Conservation (phyloP, 2,113 vertebrate genomes). For the Ailuropoda melanoleuca region DNA sequence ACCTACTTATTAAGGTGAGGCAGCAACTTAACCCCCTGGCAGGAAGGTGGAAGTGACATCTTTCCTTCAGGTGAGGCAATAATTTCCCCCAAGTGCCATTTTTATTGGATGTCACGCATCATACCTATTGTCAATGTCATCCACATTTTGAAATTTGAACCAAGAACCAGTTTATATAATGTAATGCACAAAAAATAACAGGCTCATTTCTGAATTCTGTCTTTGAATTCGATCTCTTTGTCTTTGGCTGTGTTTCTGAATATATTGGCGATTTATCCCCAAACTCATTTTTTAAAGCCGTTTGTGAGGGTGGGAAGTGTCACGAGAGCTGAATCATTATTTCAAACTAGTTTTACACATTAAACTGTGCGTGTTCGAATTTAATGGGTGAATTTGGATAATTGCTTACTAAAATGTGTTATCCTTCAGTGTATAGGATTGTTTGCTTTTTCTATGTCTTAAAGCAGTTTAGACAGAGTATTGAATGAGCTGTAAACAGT, state of each 20-base stretch:
- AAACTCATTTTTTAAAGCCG: neutral
- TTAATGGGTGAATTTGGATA: neutral
- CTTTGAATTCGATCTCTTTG: slow-evolving; percentile 5
- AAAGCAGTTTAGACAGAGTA: slow-evolving; percentile 30
- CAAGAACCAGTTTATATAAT: slow-evolving; percentile 25
- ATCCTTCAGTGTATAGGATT: neutral
- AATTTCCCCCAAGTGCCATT: slow-evolving; percentile 22
- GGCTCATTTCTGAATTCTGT: neutral
- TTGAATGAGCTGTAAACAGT: slow-evolving; percentile 23
- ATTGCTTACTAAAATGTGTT: neutral
- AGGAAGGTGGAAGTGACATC: neutral
- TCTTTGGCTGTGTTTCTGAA: slow-evolving; percentile 23
- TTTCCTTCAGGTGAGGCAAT: neutral
- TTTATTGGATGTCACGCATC: neutral
- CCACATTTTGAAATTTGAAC: slow-evolving; percentile 27
- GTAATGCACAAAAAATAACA: neutral
- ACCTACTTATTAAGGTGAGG: neutral
- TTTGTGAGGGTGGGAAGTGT: neutral
- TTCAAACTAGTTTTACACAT: slow-evolving; percentile 5
- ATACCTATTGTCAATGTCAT: neutral
- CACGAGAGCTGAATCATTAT: neutral
- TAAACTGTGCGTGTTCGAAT: slow-evolving; percentile 12
- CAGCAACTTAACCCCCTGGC: neutral
- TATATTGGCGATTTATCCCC: neutral
- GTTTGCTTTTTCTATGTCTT: slow-evolving; percentile 31